Evolutionary conservation across 2,113 vertebrate genomes (phyloP).

Genomic region (Chroicocephalus ridibundus): DNA sequence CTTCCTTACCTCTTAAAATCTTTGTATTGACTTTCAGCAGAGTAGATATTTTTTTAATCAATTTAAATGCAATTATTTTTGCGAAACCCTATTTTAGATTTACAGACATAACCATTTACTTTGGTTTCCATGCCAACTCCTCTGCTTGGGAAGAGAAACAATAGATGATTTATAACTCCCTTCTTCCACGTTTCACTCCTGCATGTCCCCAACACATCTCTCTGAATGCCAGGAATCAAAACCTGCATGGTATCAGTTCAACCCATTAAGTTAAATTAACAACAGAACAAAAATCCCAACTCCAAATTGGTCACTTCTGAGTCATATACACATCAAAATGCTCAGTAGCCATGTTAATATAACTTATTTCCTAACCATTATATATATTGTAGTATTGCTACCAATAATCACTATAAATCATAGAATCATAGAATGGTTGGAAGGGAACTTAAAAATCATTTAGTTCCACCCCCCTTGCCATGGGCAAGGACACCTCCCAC

Average conservation of each 20-base stretch:
- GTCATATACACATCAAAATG: background rate
- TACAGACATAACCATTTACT: background rate
- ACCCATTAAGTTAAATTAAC: background rate
- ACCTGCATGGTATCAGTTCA: background rate
- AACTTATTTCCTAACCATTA: background rate
- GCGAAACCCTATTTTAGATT: background rate
- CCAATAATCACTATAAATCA: background rate
- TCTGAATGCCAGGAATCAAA: background rate
- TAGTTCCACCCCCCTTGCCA: background rate
- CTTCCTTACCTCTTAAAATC: background rate
- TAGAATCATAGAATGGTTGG: background rate
- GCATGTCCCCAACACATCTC: background rate
- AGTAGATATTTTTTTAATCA: background rate
- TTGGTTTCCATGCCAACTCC: background rate
- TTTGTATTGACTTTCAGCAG: background rate
- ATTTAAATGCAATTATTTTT: background rate
- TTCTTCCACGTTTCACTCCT: background rate
- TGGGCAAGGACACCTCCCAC: background rate
- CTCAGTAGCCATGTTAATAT: background rate
- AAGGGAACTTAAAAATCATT: background rate
- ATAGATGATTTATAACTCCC: background rate
- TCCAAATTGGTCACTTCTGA: background rate
- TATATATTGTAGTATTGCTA: background rate
- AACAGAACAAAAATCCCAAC: background rate
- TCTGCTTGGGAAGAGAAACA: background rate